Evolutionary conservation across 2,888 invertebrate species (phyloP).

Genomic region (Papilio demoleus): DNA sequence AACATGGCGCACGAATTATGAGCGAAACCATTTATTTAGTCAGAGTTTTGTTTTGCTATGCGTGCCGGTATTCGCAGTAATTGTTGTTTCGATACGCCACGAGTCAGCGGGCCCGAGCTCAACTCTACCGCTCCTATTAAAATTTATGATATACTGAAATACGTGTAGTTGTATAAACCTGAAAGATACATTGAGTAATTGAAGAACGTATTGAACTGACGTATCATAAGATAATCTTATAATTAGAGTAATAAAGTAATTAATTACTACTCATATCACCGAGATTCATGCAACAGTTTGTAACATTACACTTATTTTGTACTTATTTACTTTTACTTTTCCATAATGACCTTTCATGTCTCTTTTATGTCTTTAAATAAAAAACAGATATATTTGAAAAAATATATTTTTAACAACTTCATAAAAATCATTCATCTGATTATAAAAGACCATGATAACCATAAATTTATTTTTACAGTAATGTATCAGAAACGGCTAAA

Average conservation of each 20-base stretch:
- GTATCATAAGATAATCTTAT: background rate
- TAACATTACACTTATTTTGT: background rate
- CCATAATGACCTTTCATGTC: background rate
- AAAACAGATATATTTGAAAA: background rate
- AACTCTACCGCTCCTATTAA: slow-evolving; percentile 51
- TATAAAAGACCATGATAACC: no score
- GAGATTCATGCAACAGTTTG: background rate
- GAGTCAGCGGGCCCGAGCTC: slow-evolving; percentile 51
- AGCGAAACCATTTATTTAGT: slow-evolving; percentile 67
- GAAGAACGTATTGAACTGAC: background rate
- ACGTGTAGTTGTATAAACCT: slow-evolving; percentile 33
- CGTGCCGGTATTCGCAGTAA: slow-evolving; percentile 63
- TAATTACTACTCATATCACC: no score
- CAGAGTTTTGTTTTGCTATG: slow-evolving; percentile 64
- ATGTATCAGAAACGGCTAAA: slow-evolving; percentile 95
- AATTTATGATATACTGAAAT: slow-evolving; percentile 51
- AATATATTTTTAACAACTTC: background rate
- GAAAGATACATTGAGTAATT: slow-evolving; percentile 22
- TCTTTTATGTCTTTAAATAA: background rate
- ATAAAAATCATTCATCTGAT: no score
- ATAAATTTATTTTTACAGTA: slow-evolving; percentile 80
- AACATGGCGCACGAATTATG: slow-evolving; percentile 63
- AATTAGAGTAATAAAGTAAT: background rate
- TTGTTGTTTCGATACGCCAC: slow-evolving; percentile 71
- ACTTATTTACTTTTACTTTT: background rate